These are phyloP conservation scores for Oryzias celebensis DNA, from an alignment of 2,113 vertebrate species.

Conservation along the genomic window DNA sequence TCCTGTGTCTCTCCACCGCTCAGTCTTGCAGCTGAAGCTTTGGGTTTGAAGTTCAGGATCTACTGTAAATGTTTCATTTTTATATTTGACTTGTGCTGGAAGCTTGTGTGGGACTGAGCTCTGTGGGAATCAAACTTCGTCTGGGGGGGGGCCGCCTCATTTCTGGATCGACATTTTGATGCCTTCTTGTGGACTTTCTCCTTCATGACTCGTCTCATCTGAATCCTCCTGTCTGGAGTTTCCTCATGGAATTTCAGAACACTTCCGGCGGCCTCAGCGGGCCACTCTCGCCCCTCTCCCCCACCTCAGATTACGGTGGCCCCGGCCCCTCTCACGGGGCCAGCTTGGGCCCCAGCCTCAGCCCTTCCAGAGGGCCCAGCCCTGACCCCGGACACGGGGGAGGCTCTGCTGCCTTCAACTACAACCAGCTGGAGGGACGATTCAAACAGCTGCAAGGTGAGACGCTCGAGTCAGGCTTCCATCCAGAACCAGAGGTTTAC, in stretches of 20 bases:
- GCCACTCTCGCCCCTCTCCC: slow-evolving; percentile 74
- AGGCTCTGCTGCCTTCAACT: slow-evolving; percentile 86
- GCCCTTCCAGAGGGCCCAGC: slow-evolving; percentile 66
- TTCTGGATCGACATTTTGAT: neutral
- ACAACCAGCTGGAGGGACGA: slow-evolving; percentile 92
- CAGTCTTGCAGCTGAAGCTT: neutral
- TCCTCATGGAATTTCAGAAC: slow-evolving; percentile 90
- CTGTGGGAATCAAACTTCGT: too few species aligned
- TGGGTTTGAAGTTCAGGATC: slow-evolving; percentile 6
- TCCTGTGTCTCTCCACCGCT: slow-evolving; percentile 5
- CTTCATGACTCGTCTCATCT: slow-evolving; percentile 16
- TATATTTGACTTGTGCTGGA: neutral
- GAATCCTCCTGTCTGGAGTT: slow-evolving; percentile 7
- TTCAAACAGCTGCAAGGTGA: slow-evolving; percentile 98
- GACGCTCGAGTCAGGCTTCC: neutral
- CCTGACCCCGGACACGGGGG: slow-evolving; percentile 70
- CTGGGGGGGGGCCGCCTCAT: neutral
- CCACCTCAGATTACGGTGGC: slow-evolving; percentile 52
- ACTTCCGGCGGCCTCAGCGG: slow-evolving; percentile 78
- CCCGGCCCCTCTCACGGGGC: slow-evolving; percentile 30
- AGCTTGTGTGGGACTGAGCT: too few species aligned
- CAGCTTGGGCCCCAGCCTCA: slow-evolving; percentile 36
- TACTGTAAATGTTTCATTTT: neutral
- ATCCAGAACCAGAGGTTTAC: neutral
- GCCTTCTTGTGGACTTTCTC: neutral